Base-by-base conservation (phyloP, 2,888 invertebrate species). In the Dolichomitus sp. region DNA sequence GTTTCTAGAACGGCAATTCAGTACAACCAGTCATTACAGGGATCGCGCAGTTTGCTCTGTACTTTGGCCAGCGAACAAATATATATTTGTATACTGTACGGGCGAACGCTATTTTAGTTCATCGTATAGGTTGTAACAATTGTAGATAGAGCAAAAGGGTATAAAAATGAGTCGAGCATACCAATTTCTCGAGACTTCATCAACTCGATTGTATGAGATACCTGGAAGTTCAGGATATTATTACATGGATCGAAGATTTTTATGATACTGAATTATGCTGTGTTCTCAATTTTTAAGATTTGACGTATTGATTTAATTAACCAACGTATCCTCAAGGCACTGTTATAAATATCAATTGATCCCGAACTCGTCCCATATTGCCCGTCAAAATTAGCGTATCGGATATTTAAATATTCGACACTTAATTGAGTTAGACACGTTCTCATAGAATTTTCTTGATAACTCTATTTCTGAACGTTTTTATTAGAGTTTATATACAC, bases 1-100 rank as follows among this genome's bases (percentile, higher is more conserved):
- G 19, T 74, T 82, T 70, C 54, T 45, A 65, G 75, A 75, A 82
- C 66, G 50, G 79, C 82, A 66, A 79, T 82, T 82, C 79, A 48
- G 72, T 52, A 42, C 48, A 50, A 57, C 65, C 37, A 11, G 66
- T 72, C 50, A 82, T 81, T 82, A 75, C 33, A 50, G 66, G 66
- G 52, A 81, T 75, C 70, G 78, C 68, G 66, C 48, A 83, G 14
- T 59, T 6, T n/a, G 27, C 19, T 61, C 27, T 75, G 33, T 61
- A 76, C 70, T 57, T 57, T 48, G 7, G 19, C 66, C 27, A 40
- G 63, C 19, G 14, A 52, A 61, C 37, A 12, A 73, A 63, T 14
- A 73, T 63, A 61, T 54, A 81, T 78, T 69, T 57, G 65, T 50
- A 42, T 23, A 50, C 66, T 17, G 3, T 1, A 27, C 19, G 40